These are phyloP conservation scores for Paraescarpia echinospica DNA, from an alignment of 1,140 invertebrate species.

Conservation along the genomic window DNA sequence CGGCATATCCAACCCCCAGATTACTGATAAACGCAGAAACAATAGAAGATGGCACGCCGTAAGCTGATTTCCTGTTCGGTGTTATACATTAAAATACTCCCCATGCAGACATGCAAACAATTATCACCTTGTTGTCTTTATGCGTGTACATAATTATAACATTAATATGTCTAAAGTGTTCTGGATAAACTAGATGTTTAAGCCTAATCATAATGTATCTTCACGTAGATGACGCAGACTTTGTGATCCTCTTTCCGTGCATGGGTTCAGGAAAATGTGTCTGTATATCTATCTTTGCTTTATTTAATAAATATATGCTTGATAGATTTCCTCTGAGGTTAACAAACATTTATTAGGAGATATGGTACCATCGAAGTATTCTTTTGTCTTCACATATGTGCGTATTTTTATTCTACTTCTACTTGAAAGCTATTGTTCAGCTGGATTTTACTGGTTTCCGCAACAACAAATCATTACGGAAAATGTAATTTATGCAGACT, in stretches of 20 bases:
- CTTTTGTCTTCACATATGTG: background rate
- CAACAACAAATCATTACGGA: background rate
- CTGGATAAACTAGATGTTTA: too few species aligned
- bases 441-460: background rate
- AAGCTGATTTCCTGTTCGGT: too few species aligned
- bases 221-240: background rate
- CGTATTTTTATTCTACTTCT: background rate
- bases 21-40: too few species aligned
- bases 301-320: too few species aligned
- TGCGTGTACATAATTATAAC: background rate
- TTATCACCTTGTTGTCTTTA: background rate
- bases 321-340: background rate
- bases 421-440: background rate
- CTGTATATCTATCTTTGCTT: too few species aligned
- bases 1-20: too few species aligned
- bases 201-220: background rate
- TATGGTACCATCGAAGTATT: background rate
- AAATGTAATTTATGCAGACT: background rate
- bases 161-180: too few species aligned
- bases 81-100: too few species aligned
- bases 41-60: too few species aligned
- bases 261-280: background rate
- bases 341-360: background rate
- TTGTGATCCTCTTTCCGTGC: background rate
- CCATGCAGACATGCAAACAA: too few species aligned